Evolutionary conservation across 2,113 vertebrate species (phyloP).

Genomic region (human): GRCh38 chr2:189868001-189868500

Average conservation of each 20-base stretch:
- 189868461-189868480: background rate
- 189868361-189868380: background rate
- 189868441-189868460: background rate
- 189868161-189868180: background rate
- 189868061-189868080: background rate
- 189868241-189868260: background rate
- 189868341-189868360: background rate
- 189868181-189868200: background rate
- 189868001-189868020: background rate
- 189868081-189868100: background rate
- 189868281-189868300: background rate
- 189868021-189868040: constrained; percentile 26
- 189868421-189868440: background rate
- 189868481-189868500: background rate
- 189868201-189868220: background rate
- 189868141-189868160: constrained; percentile 13
- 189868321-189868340: background rate
- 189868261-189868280: background rate
- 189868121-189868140: background rate
- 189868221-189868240: background rate
- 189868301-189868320: constrained; percentile 2
- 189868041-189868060: background rate
- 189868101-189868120: background rate
- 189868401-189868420: background rate
- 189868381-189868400: background rate